Conservation (phyloP, 2,797 vertebrate species). For the Cheirogaleus major region DNA sequence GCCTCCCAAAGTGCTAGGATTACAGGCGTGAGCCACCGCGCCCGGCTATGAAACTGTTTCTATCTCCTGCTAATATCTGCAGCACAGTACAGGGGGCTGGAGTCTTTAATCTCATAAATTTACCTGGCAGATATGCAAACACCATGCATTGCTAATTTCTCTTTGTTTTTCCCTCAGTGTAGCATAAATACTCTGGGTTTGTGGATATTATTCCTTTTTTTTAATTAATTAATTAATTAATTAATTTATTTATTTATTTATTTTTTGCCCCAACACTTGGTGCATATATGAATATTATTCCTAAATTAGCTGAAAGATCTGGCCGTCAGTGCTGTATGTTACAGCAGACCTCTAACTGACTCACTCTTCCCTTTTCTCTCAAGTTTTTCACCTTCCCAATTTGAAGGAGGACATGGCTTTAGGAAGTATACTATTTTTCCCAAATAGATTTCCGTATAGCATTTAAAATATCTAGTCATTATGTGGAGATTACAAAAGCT, state of each 20-base stretch:
- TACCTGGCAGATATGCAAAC: neutral
- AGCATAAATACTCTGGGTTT: neutral
- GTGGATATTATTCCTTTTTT: neutral
- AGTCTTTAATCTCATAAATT: neutral
- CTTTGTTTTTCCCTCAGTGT: neutral
- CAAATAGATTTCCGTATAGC: neutral
- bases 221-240: too few relatives aligned
- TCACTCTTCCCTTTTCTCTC: neutral
- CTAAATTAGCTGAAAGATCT: constrained; percentile 8
- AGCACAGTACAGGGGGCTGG: neutral
- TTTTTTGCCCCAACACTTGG: too few relatives aligned
- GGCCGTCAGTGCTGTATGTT: neutral
- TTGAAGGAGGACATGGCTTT: constrained; percentile 30
- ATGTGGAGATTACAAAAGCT: neutral
- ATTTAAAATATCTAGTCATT: neutral
- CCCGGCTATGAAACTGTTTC: neutral
- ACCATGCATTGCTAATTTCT: neutral
- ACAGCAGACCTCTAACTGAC: neutral
- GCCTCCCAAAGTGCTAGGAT: too few relatives aligned
- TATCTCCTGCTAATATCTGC: neutral
- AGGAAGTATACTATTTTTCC: neutral
- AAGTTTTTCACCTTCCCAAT: constrained; percentile 14
- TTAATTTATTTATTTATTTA: too few relatives aligned
- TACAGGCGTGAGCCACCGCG: too few relatives aligned
- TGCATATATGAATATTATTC: neutral